Evolutionary conservation across 2,797 vertebrate species (phyloP), one percentile per base, ranked within the genome.

Genomic region (Champsocephalus esox): DNA sequence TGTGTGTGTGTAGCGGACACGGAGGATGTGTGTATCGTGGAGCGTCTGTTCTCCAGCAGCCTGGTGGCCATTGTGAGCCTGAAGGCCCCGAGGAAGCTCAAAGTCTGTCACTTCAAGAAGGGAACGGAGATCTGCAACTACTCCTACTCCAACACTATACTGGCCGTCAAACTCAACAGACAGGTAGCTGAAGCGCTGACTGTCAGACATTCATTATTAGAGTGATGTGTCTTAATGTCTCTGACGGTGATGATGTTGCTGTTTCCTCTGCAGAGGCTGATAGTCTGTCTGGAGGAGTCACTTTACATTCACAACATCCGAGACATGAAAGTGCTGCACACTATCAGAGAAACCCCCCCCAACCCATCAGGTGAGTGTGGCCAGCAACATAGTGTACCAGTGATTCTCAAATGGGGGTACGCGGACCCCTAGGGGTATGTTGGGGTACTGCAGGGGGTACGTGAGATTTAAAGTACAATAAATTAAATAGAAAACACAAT

Each of bases 41-140:
- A 99, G 91, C 95, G 98, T 43, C 90, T 99, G 61, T 99, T 99
- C 92, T 99, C 98, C 77, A 99, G 98, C 85, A 99, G 98, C 66
- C 89, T 99, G 64, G 98, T 99, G 85, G 98, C 98, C 89, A 99
- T 99, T 17, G 98, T 99, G 70, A 99, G 98, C 91, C 97, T 99
- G 83, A 99, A 99, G 94, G 98, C 98, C 1, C 98, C 98, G 21
- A 93, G 98, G 87, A 99, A 99, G 89, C 96, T 99, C 16, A 99
- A 99, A 88, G 98, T 99, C 61, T 99, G 98, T 92, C 98, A 99
- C 89, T 99, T 99, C 80, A 99, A 99, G 95, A 99, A 99, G 92
- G 98, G 98, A 84, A 99, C 98, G 0, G 98, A 99, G 93, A 99
- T 99, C 90, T 99, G 98, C 92, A 99, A 99, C 95, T 99, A 99